A percentile compares a stretch with the other conserved stretches of the same genome.
phyloP scores from a whole-genome alignment of 2,797 vertebrate genomes.

The Orientallactaga sibirica region DNA sequence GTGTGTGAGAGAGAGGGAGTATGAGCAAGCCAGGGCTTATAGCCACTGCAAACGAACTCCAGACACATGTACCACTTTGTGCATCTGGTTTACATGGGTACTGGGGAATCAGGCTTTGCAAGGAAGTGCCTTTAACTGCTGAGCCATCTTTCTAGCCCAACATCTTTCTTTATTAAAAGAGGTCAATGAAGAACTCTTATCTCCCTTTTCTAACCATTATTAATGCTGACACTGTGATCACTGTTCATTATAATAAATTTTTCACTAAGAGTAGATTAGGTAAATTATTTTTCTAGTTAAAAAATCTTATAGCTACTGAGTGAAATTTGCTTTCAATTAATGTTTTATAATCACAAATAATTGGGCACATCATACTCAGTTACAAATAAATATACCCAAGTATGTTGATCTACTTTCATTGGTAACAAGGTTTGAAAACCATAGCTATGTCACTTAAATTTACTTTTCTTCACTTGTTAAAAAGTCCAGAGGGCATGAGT shows the following conservation, averaged over 20 bases:
- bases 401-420: constrained; percentile 72
- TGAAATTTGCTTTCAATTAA: constrained; percentile 73
- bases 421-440: constrained; percentile 78
- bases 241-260: constrained; percentile 75
- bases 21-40: no score
- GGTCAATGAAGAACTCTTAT: constrained; percentile 35
- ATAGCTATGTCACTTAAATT: constrained; percentile 61
- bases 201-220: constrained; percentile 42
- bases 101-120: no score
- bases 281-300: constrained; percentile 64
- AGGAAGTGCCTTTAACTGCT: no score
- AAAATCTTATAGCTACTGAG: constrained; percentile 43
- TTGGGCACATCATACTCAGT: constrained; percentile 69
- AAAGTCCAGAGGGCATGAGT: constrained; percentile 70
- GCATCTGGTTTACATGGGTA: no score
- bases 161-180: constrained; percentile 54
- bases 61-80: no score
- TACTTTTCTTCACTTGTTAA: constrained; percentile 72
- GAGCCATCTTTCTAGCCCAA: no score
- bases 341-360: constrained; percentile 76
- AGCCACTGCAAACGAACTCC: no score
- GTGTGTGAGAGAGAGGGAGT: no score
- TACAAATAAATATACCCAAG: constrained; percentile 76
- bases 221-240: constrained; percentile 60
- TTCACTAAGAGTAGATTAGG: constrained; percentile 45